Conservation (phyloP, 2,797 vertebrate species). For the Atherinosoma microstoma region DNA sequence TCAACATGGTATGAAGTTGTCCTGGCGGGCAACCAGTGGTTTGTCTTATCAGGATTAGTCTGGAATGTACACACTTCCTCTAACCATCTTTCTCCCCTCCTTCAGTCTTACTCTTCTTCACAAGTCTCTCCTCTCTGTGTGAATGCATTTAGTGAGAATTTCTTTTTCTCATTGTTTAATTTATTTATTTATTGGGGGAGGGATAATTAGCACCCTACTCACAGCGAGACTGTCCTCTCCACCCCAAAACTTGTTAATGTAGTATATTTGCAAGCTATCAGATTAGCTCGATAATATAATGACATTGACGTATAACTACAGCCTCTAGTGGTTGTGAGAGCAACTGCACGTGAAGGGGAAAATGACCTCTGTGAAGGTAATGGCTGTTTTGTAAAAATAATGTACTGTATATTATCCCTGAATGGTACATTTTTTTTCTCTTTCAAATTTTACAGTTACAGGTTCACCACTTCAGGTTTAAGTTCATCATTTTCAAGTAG, state of each 20-base stretch:
- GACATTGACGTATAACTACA: neutral
- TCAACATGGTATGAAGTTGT: conserved; percentile 46
- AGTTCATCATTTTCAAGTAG: neutral
- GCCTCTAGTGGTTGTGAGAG: neutral
- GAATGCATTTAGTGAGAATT: neutral
- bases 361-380: no score
- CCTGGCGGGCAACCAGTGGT: conserved; percentile 47
- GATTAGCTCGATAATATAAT: neutral
- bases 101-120: conserved; percentile 1
- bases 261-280: no score
- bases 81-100: conserved; percentile 22
- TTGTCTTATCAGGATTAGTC: conserved; percentile 72
- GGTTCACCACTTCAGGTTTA: no score
- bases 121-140: neutral
- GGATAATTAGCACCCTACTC: neutral
- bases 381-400: no score
- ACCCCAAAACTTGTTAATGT: no score
- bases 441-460: no score
- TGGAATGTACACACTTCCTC: conserved; percentile 76
- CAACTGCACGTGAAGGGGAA: neutral
- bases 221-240: neutral
- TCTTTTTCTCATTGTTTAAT: neutral
- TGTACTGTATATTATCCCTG: no score
- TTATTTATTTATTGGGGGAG: neutral
- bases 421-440: no score